phyloP scores from a whole-genome alignment of 1,140 invertebrate species.

The Tetramorium parvispinum region DNA sequence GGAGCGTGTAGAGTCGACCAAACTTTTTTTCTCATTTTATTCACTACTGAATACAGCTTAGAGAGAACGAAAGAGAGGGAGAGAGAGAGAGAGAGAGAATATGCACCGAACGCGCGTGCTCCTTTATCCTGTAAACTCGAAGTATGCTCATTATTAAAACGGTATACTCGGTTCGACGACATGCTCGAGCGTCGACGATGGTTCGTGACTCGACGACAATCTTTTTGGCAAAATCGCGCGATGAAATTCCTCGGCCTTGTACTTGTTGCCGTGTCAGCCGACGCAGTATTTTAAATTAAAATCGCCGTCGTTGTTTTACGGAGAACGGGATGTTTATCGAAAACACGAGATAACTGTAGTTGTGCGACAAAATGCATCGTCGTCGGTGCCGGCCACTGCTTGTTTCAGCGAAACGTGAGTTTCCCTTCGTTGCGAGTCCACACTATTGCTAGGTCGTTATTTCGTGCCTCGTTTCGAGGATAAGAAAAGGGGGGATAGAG shows the following conservation, averaged over 20 bases:
- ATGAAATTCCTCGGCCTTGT: slow-evolving; percentile 17
- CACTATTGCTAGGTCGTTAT: slow-evolving; percentile 33
- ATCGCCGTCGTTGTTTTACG: slow-evolving; percentile 35
- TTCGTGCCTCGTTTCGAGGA: slow-evolving; percentile 54
- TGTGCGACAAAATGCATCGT: slow-evolving; percentile 32
- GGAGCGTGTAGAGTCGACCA: too few relatives aligned
- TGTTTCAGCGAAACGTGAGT: slow-evolving; percentile 42
- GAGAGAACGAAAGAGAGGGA: neutral
- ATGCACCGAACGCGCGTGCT: neutral
- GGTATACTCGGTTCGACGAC: slow-evolving; percentile 26
- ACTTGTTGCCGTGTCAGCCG: neutral
- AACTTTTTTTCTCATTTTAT: neutral
- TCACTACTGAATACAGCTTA: neutral
- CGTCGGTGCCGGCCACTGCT: neutral
- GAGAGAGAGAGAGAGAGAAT: neutral
- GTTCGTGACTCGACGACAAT: slow-evolving; percentile 30
- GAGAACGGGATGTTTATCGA: slow-evolving; percentile 35
- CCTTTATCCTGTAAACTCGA: slow-evolving; percentile 36
- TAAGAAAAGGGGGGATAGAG: neutral
- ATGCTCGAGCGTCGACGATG: slow-evolving; percentile 20
- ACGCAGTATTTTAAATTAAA: slow-evolving; percentile 53
- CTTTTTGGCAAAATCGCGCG: slow-evolving; percentile 40
- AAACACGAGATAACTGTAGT: slow-evolving; percentile 27
- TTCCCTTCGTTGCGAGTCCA: slow-evolving; percentile 28
- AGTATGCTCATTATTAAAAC: slow-evolving; percentile 45